A percentile compares a stretch with the other conserved stretches of the same genome.
These are phyloP conservation scores for Melieria crassipennis DNA, from an alignment of 2,888 invertebrate genomes.

Conservation along the genomic window DNA sequence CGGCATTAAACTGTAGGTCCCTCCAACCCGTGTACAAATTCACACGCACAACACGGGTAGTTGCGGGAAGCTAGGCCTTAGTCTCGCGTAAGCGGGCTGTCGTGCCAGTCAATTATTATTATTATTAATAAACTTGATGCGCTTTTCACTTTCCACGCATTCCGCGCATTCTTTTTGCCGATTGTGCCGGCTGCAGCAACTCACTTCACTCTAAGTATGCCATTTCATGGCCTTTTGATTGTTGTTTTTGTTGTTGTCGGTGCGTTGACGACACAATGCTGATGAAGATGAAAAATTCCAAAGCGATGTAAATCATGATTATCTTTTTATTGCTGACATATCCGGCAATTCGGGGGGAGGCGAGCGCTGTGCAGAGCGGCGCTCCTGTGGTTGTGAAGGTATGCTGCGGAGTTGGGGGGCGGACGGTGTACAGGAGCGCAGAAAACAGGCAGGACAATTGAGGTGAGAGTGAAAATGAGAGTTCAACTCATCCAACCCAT, in stretches of 20 bases:
- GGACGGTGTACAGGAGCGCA: no score
- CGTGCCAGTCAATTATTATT: no score
- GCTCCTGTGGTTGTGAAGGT: not conserved
- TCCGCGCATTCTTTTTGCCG: constrained; percentile 29
- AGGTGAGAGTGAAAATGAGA: constrained; percentile 1
- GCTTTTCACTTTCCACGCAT: constrained; percentile 23
- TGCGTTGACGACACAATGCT: not conserved
- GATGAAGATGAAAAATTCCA: constrained; percentile 47
- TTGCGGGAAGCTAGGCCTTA: no score
- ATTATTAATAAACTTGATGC: constrained; percentile 39
- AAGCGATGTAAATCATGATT: constrained; percentile 62
- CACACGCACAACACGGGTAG: no score
- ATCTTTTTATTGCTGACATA: constrained; percentile 62
- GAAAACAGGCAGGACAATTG: no score
- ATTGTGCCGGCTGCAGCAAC: not conserved
- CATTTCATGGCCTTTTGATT: no score
- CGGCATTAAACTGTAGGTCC: no score
- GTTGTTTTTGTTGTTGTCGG: no score
- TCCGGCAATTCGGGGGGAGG: constrained; percentile 35
- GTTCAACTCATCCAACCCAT: no score
- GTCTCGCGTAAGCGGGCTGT: no score
- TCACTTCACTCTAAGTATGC: not conserved
- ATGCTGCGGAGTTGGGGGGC: not conserved
- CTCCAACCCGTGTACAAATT: no score
- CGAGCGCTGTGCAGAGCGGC: not conserved